phyloP scores from a whole-genome alignment of 2,888 invertebrate species.

The Frankliniella fusca region DNA sequence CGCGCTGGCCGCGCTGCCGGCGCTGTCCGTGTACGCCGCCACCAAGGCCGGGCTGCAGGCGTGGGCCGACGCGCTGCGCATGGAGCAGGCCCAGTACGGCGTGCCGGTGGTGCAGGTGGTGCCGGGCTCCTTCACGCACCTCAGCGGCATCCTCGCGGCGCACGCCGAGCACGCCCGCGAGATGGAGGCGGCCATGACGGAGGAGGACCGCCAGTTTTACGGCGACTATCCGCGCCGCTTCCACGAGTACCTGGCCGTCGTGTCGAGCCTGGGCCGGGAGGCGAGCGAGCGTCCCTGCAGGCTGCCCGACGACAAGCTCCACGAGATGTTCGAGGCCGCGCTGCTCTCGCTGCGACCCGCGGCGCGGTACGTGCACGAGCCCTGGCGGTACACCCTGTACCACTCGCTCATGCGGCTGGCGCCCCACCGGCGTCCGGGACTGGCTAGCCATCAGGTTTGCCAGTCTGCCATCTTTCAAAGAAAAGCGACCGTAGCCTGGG shows the following conservation, averaged over 20 bases:
- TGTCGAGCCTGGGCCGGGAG: slow-evolving; percentile 45
- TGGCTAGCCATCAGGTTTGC: slow-evolving; percentile 62
- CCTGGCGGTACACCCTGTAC: slow-evolving; percentile 63
- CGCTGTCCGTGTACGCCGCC: slow-evolving; percentile 71
- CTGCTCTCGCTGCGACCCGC: slow-evolving; percentile 58
- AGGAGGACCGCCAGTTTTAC: slow-evolving; percentile 61
- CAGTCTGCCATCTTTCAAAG: slow-evolving; percentile 52
- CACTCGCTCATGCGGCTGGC: slow-evolving; percentile 60
- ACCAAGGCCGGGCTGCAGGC: slow-evolving; percentile 73
- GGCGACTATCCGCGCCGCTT: slow-evolving; percentile 62
- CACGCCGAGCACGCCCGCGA: slow-evolving; percentile 58
- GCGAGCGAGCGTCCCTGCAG: slow-evolving; percentile 48
- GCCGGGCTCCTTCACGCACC: slow-evolving; percentile 63
- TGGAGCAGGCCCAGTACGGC: slow-evolving; percentile 69
- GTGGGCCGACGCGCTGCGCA: slow-evolving; percentile 67
- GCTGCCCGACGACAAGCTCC: slow-evolving; percentile 54
- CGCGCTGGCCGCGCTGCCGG: slow-evolving; percentile 65
- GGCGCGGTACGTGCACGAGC: slow-evolving; percentile 63
- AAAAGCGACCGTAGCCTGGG: not conserved
- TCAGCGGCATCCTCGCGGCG: slow-evolving; percentile 64
- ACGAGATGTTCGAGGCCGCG: slow-evolving; percentile 60
- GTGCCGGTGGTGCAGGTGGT: slow-evolving; percentile 54
- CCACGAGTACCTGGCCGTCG: slow-evolving; percentile 55
- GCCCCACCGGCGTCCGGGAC: slow-evolving; percentile 56
- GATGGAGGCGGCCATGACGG: slow-evolving; percentile 61